These are phyloP conservation scores for Drosophila nasuta DNA, from an alignment of 1,140 invertebrate species.

Conservation along the genomic window DNA sequence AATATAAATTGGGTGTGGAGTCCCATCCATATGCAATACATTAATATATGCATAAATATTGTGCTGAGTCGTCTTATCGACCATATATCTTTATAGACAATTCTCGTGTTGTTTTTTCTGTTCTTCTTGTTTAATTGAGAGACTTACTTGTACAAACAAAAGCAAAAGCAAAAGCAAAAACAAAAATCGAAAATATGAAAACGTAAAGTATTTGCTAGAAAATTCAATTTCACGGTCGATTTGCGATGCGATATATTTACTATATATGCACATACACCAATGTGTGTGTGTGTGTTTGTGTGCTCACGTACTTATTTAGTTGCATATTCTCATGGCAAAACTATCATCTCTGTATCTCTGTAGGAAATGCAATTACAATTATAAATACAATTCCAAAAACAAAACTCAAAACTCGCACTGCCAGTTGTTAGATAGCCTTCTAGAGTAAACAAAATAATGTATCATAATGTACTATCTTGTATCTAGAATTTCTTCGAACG, in stretches of 20 bases:
- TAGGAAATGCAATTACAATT: constrained; percentile 73
- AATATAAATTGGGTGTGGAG: not conserved
- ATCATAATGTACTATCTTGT: constrained; percentile 2
- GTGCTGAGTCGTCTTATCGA: constrained; percentile 1
- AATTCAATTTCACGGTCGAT: constrained; percentile 80
- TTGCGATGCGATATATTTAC: constrained; percentile 49
- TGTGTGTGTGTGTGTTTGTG: not conserved
- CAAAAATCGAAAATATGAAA: constrained; percentile 17
- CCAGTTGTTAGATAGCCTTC: constrained; percentile 63
- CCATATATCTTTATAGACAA: constrained; percentile 14
- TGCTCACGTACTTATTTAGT: constrained; percentile 14
- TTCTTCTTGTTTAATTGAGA: constrained; percentile 44
- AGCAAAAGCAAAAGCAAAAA: constrained; percentile 6
- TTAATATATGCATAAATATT: not conserved
- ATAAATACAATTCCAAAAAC: constrained; percentile 15
- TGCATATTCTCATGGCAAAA: constrained; percentile 17
- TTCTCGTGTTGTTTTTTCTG: constrained; percentile 20
- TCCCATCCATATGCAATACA: not conserved
- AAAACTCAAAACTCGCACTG: constrained; percentile 43
- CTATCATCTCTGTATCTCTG: constrained; percentile 32
- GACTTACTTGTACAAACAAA: constrained; percentile 30
- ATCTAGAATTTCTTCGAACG: constrained; percentile 15
- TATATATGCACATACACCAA: constrained; percentile 10
- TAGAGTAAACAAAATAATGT: constrained; percentile 23
- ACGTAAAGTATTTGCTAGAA: constrained; percentile 56